A percentile compares a stretch with the other conserved stretches of the same genome.
Conservation (phyloP, 30 jellyfish, hydroid and myxozoan species). For the Morbakka virulenta region DNA sequence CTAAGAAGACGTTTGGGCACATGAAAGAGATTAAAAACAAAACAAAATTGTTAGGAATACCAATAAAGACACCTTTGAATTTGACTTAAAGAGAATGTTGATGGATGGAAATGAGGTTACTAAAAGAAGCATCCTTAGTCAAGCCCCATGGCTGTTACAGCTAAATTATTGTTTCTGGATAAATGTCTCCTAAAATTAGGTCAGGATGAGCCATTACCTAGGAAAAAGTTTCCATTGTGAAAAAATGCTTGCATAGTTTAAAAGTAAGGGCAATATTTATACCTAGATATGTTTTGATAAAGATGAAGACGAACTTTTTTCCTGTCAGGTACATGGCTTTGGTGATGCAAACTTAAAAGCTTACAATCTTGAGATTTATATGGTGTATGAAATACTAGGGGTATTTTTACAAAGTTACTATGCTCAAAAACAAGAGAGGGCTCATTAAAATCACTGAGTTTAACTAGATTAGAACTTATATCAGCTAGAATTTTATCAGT, state of each 20-base stretch:
- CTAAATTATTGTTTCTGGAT: conserved; percentile 25
- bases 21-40: neutral
- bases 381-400: conserved; percentile 16
- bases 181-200: conserved; percentile 1
- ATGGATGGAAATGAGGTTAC: neutral
- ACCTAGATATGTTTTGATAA: conserved; percentile 16
- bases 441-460: conserved; percentile 26
- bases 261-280: neutral
- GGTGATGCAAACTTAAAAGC: conserved; percentile 49
- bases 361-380: conserved; percentile 16
- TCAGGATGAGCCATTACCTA: conserved; percentile 32
- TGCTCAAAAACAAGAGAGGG: conserved; percentile 57
- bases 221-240: conserved; percentile 10
- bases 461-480: conserved; percentile 49
- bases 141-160: neutral
- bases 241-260: conserved; percentile 12
- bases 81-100: neutral
- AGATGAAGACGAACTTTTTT: conserved; percentile 26
- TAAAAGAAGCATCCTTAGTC: conserved; percentile 1
- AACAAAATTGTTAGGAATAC: neutral
- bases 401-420: conserved; percentile 7
- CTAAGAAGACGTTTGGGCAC: too few relatives aligned
- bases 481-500: conserved; percentile 38
- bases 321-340: conserved; percentile 48
- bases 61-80: too few relatives aligned